Evolutionary conservation across 1,140 invertebrate genomes (phyloP), one percentile per base, ranked within the genome.

Genomic region (Lordiphosa mommai): DNA sequence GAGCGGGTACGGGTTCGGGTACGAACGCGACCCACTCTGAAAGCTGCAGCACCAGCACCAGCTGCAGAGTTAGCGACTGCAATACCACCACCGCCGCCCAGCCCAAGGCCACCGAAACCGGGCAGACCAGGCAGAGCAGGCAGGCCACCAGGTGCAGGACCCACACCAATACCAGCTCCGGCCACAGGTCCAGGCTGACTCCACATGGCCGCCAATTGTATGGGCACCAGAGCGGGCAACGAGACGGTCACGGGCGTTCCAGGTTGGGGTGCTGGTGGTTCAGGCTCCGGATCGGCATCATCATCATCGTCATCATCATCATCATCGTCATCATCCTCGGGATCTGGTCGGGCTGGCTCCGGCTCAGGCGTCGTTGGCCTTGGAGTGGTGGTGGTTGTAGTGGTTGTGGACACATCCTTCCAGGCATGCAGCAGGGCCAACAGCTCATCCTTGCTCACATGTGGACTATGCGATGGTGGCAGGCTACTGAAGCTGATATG

Each of bases 161-260:
- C 65, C 44, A 77, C 17, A 3, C 66, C 40, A 4, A 64, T n/a
- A 2, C 30, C 72, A 29, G 65, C 63, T 0, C 76, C 77, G 33
- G 51, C 12, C n/a, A 61, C 63, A 0, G 76, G 85, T 2, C 47
- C 59, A 0, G 85, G 86, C 17, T 79, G 69, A 4, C 68, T 72
- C 43, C 80, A 88, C 86, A 88, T 87, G 16, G 86, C 86, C 1
- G 86, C 80, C n/a, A 88, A 40, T 50, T 88, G 86, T 5, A 88
- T 88, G 51, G 86, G 86, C 38, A 88, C 86, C 43, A 88, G 71
- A n/a, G 86, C 86, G 20, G 86, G 86, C 58, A 88, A 38, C 3
- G 86, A 87, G 3, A 88, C 85, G 7, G 85, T 88, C 2, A 87
- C 41, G 2, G 86, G 86, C 0, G 86, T 80, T n/a, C 76, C 72